A percentile compares a stretch with the other conserved stretches of the same genome.
Evolutionary conservation across 2,113 vertebrate genomes (phyloP).

Genomic region (Corydoras sp.): DNA sequence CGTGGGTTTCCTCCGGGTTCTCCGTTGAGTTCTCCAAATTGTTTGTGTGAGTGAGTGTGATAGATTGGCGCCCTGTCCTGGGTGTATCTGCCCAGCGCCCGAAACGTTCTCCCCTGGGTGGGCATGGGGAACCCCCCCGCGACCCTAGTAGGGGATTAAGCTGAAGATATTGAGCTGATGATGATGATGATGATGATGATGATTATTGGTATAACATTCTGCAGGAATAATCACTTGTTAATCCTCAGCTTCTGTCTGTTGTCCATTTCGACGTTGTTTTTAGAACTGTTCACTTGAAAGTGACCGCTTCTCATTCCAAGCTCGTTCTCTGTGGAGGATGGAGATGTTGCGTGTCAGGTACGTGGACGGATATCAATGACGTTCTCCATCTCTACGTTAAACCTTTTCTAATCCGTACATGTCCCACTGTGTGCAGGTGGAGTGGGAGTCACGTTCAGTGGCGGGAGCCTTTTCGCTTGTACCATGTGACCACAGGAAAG

Average conservation of each 20-base stretch:
- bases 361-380: conserved; percentile 50
- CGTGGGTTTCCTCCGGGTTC: too few species aligned
- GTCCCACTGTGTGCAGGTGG: conserved; percentile 68
- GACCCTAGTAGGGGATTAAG: too few species aligned
- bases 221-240: too few species aligned
- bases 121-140: too few species aligned
- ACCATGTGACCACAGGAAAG: conserved; percentile 86
- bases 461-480: conserved; percentile 84
- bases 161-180: too few species aligned
- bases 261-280: conserved; percentile 6
- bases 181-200: too few species aligned
- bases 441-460: conserved; percentile 86
- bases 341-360: conserved; percentile 91
- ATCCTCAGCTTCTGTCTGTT: background rate
- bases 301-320: conserved; percentile 78
- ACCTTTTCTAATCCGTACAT: background rate
- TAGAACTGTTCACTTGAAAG: conserved; percentile 89
- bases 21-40: too few species aligned
- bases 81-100: too few species aligned
- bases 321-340: conserved; percentile 90
- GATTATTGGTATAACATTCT: too few species aligned
- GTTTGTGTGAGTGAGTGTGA: too few species aligned
- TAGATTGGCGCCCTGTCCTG: too few species aligned
- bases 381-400: background rate
- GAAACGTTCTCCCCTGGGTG: too few species aligned